These are phyloP conservation scores for Sebastiscus albofasciatus DNA, from an alignment of 2,797 vertebrate genomes.

Conservation along the genomic window DNA sequence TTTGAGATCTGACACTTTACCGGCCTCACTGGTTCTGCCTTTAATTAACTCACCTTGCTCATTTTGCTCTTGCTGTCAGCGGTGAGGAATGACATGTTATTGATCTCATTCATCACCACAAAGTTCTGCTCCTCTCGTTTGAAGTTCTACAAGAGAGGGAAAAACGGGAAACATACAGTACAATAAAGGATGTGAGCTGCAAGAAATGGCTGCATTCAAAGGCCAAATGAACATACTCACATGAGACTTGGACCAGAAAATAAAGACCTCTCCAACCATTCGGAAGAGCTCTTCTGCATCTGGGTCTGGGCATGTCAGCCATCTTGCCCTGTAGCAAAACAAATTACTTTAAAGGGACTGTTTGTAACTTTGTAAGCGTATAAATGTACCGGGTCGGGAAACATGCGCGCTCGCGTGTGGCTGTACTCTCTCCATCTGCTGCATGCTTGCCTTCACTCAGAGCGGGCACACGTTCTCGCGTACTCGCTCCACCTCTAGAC, in stretches of 20 bases:
- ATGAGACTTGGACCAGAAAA: slow-evolving; percentile 97
- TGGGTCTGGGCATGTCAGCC: slow-evolving; percentile 89
- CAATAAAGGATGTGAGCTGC: background rate
- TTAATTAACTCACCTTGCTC: slow-evolving; percentile 88
- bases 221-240: slow-evolving; percentile 78
- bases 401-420: no score
- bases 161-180: background rate
- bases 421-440: no score
- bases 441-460: no score
- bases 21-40: background rate
- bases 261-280: slow-evolving; percentile 96
- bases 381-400: no score
- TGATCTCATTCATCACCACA: slow-evolving; percentile 97
- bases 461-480: no score
- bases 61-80: slow-evolving; percentile 98
- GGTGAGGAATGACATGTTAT: slow-evolving; percentile 99
- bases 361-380: no score
- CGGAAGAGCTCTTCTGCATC: slow-evolving; percentile 94
- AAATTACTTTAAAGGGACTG: background rate
- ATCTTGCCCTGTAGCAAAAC: slow-evolving; percentile 85
- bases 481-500: no score
- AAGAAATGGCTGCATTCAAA: background rate
- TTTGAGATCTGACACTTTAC: background rate
- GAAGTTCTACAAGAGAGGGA: slow-evolving; percentile 76
- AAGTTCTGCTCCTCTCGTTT: slow-evolving; percentile 94